A percentile compares a stretch with the other conserved stretches of the same genome.
These are phyloP conservation scores for Bos javanicus DNA, from an alignment of 2,113 vertebrate species.

Conservation along the genomic window DNA sequence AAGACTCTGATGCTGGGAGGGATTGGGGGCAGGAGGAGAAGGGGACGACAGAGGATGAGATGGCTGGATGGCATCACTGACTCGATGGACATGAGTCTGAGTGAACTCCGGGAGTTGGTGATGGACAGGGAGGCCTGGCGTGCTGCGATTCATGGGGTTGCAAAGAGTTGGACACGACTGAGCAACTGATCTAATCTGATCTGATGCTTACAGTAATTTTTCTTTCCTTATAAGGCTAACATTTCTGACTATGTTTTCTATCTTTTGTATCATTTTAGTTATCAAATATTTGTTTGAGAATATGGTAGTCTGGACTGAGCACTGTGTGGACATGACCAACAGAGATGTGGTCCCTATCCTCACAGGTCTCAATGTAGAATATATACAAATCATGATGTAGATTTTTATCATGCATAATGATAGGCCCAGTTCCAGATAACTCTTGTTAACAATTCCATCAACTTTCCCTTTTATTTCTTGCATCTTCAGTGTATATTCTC, in stretches of 20 bases:
- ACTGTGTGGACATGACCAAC: neutral
- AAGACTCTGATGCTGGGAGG: no score
- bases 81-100: no score
- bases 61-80: no score
- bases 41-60: no score
- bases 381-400: neutral
- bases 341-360: neutral
- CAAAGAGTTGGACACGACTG: no score
- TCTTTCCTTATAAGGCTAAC: neutral
- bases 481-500: neutral
- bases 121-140: no score
- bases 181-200: no score
- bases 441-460: neutral
- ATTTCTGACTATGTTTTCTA: neutral
- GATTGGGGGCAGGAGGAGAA: no score
- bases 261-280: neutral
- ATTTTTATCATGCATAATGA: neutral
- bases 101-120: no score
- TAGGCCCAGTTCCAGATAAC: neutral
- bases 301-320: neutral
- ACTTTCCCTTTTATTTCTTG: neutral
- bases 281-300: neutral
- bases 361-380: no score
- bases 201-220: neutral
- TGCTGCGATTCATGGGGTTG: no score